Evolutionary conservation across 2,888 invertebrate genomes (phyloP).

Genomic region (Nymphalis polychloros): DNA sequence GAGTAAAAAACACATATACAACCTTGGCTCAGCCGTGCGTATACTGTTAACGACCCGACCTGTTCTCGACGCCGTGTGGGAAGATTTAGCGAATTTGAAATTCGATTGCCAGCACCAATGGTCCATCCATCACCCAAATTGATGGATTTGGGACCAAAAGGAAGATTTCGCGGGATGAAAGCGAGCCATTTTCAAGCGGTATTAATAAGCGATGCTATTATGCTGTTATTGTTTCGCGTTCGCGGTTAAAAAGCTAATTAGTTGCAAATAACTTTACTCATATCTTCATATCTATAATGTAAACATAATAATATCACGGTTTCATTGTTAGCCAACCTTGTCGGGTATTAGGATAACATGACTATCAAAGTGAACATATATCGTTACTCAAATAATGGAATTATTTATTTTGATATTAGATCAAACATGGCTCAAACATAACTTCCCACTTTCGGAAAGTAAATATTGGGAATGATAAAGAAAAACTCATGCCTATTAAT

Average conservation of each 20-base stretch:
- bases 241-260: conserved; percentile 35
- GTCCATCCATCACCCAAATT: conserved; percentile 80
- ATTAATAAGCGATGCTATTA: conserved; percentile 71
- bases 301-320: neutral
- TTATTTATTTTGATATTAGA: conserved; percentile 24
- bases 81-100: conserved; percentile 82
- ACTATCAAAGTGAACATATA: conserved; percentile 26
- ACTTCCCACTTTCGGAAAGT: conserved; percentile 24
- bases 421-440: conserved; percentile 20
- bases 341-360: neutral
- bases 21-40: conserved; percentile 55
- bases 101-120: conserved; percentile 71
- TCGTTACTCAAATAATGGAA: conserved; percentile 25
- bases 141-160: conserved; percentile 80
- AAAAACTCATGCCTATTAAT: conserved; percentile 1
- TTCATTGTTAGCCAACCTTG: neutral
- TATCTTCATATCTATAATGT: conserved; percentile 1
- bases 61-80: conserved; percentile 77
- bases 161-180: conserved; percentile 70
- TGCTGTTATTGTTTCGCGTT: conserved; percentile 51
- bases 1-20: conserved; percentile 65
- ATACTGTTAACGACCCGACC: conserved; percentile 77
- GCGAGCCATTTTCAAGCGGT: conserved; percentile 68
- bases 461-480: conserved; percentile 21
- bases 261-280: conserved; percentile 6